Conservation (phyloP, 2,113 vertebrate species). For the Lepus americanus region DNA sequence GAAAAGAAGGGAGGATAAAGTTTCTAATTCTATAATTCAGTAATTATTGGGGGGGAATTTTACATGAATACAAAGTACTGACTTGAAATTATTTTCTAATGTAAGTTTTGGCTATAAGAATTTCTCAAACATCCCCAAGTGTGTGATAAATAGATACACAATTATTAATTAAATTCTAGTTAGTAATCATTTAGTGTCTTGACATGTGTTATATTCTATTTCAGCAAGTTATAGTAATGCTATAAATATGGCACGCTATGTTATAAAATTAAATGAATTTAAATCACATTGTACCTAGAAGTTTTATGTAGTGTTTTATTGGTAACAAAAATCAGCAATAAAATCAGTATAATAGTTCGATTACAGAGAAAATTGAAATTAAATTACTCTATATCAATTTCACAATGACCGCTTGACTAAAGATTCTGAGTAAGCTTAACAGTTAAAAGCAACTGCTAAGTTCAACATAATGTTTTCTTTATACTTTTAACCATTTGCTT, state of each 20-base stretch:
- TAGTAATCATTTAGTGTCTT: neutral
- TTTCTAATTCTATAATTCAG: neutral
- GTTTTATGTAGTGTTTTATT: neutral
- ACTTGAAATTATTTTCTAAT: neutral
- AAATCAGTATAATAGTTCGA: neutral
- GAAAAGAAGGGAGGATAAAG: neutral
- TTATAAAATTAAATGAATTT: conserved; percentile 36
- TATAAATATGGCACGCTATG: neutral
- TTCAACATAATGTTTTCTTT: neutral
- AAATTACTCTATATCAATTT: neutral
- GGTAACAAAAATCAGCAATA: neutral
- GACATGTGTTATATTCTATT: neutral
- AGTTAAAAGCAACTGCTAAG: neutral
- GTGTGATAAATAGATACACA: neutral
- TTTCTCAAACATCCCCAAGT: neutral
- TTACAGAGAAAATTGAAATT: neutral
- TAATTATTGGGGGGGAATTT: neutral
- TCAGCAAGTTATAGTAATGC: neutral
- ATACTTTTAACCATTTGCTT: neutral
- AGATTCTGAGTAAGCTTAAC: neutral
- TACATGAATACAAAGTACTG: neutral
- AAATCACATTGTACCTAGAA: neutral
- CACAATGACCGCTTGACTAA: neutral
- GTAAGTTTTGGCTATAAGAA: neutral
- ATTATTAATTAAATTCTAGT: conserved; percentile 6